Conservation (phyloP, 2,113 vertebrate species). For the Phoenicopterus ruber region DNA sequence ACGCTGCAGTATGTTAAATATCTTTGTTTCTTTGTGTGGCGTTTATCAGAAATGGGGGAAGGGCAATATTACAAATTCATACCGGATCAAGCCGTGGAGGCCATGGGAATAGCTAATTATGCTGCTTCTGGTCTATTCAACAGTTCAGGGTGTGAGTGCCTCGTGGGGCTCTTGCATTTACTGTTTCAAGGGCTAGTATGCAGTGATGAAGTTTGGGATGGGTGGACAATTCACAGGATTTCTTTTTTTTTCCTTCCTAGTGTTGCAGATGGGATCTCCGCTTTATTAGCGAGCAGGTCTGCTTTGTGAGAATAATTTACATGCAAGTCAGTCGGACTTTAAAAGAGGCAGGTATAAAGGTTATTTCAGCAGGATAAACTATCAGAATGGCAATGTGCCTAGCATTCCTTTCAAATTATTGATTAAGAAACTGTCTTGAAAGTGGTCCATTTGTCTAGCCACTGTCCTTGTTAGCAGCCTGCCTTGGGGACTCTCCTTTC, state of each 20-base stretch:
- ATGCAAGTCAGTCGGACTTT: not conserved
- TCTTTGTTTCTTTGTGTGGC: not conserved
- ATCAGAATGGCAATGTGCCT: not conserved
- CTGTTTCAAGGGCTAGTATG: not conserved
- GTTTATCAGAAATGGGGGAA: conserved; percentile 10
- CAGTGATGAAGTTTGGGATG: not conserved
- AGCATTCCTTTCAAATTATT: not conserved
- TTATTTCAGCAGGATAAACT: conserved; percentile 1
- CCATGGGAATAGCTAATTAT: conserved; percentile 9
- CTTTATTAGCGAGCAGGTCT: not conserved
- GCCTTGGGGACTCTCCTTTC: not conserved
- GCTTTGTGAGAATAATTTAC: not conserved
- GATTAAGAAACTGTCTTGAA: not conserved
- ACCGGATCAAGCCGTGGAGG: not conserved
- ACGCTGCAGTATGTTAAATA: not conserved
- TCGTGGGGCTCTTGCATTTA: not conserved
- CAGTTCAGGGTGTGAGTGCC: not conserved
- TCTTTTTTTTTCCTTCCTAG: not conserved
- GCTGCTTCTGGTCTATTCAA: not conserved
- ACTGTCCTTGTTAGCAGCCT: not conserved
- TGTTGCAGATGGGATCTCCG: not conserved
- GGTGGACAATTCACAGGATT: not conserved
- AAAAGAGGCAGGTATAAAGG: conserved; percentile 6
- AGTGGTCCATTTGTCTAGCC: not conserved
- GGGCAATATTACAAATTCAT: not conserved